Base-by-base conservation (phyloP, 1,140 invertebrate genomes). In the Drosophila varians region DNA sequence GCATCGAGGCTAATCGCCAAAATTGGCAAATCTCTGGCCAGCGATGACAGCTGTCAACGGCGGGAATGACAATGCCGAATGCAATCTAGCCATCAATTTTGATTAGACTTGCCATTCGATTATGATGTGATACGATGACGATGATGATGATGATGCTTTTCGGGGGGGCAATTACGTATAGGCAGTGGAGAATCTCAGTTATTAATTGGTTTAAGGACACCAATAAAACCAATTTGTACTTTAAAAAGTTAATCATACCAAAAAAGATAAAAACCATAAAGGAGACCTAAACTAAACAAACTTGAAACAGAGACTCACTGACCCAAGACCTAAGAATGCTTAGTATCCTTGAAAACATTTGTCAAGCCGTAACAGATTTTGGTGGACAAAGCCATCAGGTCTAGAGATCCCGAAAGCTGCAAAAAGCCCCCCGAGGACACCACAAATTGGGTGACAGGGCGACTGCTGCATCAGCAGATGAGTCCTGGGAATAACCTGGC, bases 31-130 rank as follows among this genome's bases (percentile, higher is more conserved):
- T 74, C 57, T 61, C 55, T 65, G 70, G 52, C 55, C 70, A 61
- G 38, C 54, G 60, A 47, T 83, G 79, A 84, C 79, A 83, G 79
- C 79, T 84, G 79, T 83, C 78, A 83, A 48, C 45, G 36, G 52
- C 48, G 25, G 26, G 4, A 2, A 54, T 52, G 52, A 64, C 54
- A 69, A 70, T 65, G 71, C 48, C 65, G 38, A 51, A 28, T 72
- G 69, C 69, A 72, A 72, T 72, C 69, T 72, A 72, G 16, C 72
- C 75, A 76, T 84, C 80, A 84, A 87, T 84, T 86, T 73, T 84
- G 80, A 84, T 84, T 84, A 84, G 76, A 43, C 46, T 42, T 31
- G 40, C 38, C 64, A 45, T 26, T 52, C 38, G 31, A 31, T 31
- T 31, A 31, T 21, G 21, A 21, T 21, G 4, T n/a, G n/a, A n/a